Conservation (phyloP, 2,888 invertebrate species). For the Uropetala carovei region DNA sequence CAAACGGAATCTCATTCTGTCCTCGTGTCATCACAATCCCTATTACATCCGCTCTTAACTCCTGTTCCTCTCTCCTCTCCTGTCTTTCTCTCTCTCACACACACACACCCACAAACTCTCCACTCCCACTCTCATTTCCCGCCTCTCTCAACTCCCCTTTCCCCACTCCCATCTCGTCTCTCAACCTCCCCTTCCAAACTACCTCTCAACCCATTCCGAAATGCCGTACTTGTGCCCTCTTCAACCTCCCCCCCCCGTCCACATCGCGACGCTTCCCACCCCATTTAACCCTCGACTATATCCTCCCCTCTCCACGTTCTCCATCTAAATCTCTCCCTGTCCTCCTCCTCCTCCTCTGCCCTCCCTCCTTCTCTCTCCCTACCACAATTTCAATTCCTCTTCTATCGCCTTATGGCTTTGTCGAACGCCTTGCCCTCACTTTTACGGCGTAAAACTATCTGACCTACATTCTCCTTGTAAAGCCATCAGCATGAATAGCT, state of each 20-base stretch:
- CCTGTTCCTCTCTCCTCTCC: not conserved
- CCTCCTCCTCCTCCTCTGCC: not conserved
- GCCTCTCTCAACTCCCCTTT: not conserved
- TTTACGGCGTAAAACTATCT: not conserved
- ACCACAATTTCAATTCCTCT: not conserved
- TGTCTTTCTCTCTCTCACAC: not conserved
- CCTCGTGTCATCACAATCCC: conserved; percentile 5
- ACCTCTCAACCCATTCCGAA: too few relatives aligned
- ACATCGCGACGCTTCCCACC: not conserved
- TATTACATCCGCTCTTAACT: not conserved
- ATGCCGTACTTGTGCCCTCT: not conserved
- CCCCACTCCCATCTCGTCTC: not conserved
- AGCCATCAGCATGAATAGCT: not conserved
- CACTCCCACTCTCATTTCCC: not conserved
- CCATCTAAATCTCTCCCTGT: too few relatives aligned
- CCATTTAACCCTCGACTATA: not conserved
- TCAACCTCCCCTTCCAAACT: not conserved
- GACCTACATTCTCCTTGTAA: not conserved
- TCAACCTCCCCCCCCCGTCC: not conserved
- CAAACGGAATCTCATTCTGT: not conserved
- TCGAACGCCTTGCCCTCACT: not conserved
- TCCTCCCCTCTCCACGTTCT: not conserved
- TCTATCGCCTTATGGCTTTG: not conserved
- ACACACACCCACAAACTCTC: not conserved
- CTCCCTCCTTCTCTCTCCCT: not conserved